Conservation (phyloP, 1,140 invertebrate genomes). For the Leguminivora glycinivorella region DNA sequence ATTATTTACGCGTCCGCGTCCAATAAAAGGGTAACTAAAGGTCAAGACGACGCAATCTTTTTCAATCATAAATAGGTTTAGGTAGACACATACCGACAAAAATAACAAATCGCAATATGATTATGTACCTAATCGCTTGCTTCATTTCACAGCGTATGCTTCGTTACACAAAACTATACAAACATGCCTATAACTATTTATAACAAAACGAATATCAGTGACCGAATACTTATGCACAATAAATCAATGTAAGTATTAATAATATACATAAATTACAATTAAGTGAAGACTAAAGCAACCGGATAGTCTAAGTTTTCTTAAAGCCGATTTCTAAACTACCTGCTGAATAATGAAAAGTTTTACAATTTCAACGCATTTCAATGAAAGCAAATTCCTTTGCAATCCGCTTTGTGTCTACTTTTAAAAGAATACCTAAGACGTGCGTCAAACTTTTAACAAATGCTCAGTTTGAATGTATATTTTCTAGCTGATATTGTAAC, state of each 20-base stretch:
- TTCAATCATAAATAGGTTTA: background rate
- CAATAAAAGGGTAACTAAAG: background rate
- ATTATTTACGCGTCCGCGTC: background rate
- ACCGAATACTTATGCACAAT: too few relatives aligned
- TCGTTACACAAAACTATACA: too few relatives aligned
- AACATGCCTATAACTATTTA: too few relatives aligned
- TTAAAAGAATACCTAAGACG: constrained; percentile 5
- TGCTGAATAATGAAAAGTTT: background rate
- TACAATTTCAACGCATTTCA: background rate
- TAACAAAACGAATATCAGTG: background rate
- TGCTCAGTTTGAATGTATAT: constrained; percentile 19
- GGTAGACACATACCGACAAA: background rate
- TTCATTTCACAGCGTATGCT: too few relatives aligned
- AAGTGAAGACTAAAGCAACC: background rate
- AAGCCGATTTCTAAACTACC: background rate
- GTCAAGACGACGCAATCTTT: background rate
- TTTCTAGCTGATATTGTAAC: constrained; percentile 18
- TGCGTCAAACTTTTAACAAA: constrained; percentile 24
- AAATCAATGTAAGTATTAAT: background rate
- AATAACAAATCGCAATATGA: too few relatives aligned
- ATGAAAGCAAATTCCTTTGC: background rate
- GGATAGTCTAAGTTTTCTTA: background rate
- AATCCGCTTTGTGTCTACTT: background rate
- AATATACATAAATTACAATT: background rate
- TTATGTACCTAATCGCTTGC: too few relatives aligned